Evolutionary conservation across 1,140 invertebrate species (phyloP), one percentile per base, ranked within the genome.

Genomic region (Anoplophora glabripennis): DNA sequence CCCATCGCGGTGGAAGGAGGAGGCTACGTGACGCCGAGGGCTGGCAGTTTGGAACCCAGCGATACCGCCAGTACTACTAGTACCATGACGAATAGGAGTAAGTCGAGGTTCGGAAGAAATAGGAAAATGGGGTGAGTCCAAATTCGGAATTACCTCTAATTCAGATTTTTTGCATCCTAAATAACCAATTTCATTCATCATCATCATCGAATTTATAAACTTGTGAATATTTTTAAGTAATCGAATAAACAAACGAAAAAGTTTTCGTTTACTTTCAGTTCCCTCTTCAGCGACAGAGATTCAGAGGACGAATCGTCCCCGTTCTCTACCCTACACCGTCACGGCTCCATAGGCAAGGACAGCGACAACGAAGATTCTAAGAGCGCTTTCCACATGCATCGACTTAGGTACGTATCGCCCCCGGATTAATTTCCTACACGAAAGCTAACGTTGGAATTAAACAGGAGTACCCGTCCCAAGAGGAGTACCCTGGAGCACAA

Each of bases 1-100:
- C 92, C 92, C 0, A 94, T 94, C 67, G 89, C 90, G 11, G 85
- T 94, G 40, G 92, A 94, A 78, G 90, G 90, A 57, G 90, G 90
- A 57, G 90, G 90, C 48, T 91, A 88, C 71, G 86, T 92, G 17
- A 93, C 89, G 14, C 90, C 89, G 11, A 78, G 87, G 17, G 86
- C 87, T 45, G 84, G 86, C 56, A 89, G 86, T 68, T 78, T 89
- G 17, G 88, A 90, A 71, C 87, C 87, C 1, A 83, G 82, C 14
- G 85, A 86, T 57, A 81, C 83, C 38, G 79, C 75, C 38, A 78
- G 78, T 34, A 80, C 80, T 1, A 76, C 80, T 2, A 79, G 69
- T 44, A 73, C 66, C 9, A 68, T 72, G 65, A 72, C 70, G 10
- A 72, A 63, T 41, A 69, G 65, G 52, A 64, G 66, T 11, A 64